A percentile compares a stretch with the other conserved stretches of the same genome.
Conservation (phyloP, 2,113 vertebrate species). For the Marcusenius ussheri region DNA sequence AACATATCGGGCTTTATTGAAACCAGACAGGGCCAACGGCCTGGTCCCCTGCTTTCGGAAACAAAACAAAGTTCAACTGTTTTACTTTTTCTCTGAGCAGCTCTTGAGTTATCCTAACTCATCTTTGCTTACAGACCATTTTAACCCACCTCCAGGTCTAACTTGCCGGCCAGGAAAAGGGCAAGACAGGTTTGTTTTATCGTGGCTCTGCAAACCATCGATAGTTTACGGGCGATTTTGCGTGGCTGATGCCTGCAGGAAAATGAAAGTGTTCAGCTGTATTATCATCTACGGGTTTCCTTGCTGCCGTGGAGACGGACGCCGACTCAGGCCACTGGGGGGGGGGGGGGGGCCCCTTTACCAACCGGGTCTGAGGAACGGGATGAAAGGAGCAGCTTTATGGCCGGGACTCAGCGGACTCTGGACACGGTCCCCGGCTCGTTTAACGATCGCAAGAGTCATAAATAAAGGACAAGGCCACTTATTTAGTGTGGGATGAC, state of each 20-base stretch:
- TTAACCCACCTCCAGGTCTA: neutral
- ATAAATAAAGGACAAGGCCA: slow-evolving; percentile 11
- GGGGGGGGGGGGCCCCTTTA: neutral
- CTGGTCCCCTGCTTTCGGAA: neutral
- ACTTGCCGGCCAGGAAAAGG: neutral
- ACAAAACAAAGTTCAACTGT: neutral
- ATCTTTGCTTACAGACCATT: neutral
- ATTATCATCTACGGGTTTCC: slow-evolving; percentile 3
- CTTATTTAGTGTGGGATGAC: neutral
- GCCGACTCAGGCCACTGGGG: neutral
- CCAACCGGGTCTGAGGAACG: neutral
- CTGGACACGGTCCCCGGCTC: neutral
- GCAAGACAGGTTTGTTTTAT: neutral
- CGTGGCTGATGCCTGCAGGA: neutral
- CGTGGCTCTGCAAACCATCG: neutral
- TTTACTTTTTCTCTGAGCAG: neutral
- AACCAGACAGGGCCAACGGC: slow-evolving; percentile 3
- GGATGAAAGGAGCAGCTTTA: neutral
- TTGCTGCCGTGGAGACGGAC: neutral
- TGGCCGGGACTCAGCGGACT: neutral
- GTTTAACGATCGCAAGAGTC: neutral
- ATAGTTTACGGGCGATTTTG: neutral
- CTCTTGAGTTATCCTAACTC: neutral
- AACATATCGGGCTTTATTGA: neutral
- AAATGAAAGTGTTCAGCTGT: neutral